Evolutionary conservation across 2,888 invertebrate species (phyloP), one percentile per base, ranked within the genome.

Genomic region (Chironomus tentans): DNA sequence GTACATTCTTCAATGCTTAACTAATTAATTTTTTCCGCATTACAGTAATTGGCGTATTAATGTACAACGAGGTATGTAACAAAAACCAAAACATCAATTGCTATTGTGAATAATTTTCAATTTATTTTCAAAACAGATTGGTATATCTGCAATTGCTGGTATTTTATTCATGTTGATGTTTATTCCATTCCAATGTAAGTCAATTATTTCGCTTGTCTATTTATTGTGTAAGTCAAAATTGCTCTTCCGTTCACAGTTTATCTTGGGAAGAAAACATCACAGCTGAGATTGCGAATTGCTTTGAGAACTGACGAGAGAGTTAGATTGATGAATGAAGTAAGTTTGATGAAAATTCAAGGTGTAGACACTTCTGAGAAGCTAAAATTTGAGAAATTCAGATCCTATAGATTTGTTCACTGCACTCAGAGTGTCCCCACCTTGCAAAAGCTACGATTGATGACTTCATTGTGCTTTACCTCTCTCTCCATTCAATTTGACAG

Each of bases 261-360:
- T 81, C 82, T 91, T 80, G 92, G 91, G 7, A 91, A 91, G 81
- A 87, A 86, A 50, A 90, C 90, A 15, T 91, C 92, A 0, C 87
- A 87, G 18, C 83, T 90, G 18, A 87, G 92, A 50, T 80, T 91
- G 78, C 87, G 89, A 80, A 93, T 92, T 0, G 94, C 94, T 0
- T 83, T 89, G 12, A 86, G 91, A 78, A 94, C 94, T 0, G 95
- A 95, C 83, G 91, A 92, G 81, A 86, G 95, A 71, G 91, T 95
- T 18, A 87, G 92, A 2, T 85, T 94, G 7, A 94, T 95, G 89
- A 93, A 91, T 81, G 95, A 95, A 84, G 86, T 86, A 77, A 88
- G 95, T 56, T 56, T 50, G n/a, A 50, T 38, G 38, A 38, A 10
- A 2, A 10, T 38, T 38, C 2, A 38, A 10, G 38, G 38, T 38